Evolutionary conservation across 2,113 vertebrate genomes (phyloP), one percentile per base, ranked within the genome.

Genomic region (Saguinus imperator): DNA sequence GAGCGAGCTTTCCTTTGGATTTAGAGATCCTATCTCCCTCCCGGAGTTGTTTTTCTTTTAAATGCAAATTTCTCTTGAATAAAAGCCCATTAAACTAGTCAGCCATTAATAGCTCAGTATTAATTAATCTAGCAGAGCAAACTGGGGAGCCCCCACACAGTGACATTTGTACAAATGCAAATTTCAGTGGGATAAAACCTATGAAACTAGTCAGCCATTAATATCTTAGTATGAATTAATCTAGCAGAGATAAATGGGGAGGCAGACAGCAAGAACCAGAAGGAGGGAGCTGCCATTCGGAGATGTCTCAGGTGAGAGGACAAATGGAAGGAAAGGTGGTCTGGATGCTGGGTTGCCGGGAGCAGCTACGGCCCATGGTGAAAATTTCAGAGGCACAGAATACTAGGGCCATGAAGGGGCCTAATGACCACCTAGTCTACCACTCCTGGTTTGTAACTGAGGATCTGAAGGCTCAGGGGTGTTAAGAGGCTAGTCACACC

Each of bases 71-170:
- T 75, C 11, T 85, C 52, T 81, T 52, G 21, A 75, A 50, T 68
- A 92, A 94, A 87, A 83, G 25, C 37, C 25, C 21, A 12, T 50
- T 25, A 83, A 87, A 55, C 80, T 12, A 45, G 75, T 45, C 57
- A 94, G 48, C 58, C 86, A 89, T 90, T 70, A 86, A 66, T 25
- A 93, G 21, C 27, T 93, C 29, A 83, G 66, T 55, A 85, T 57
- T 84, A 95, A 91, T 32, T 37, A 85, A 68, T 52, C 43, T 29
- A 14, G 80, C 57, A 16, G 29, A 85, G 66, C 21, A 70, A 66
- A 75, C 0, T 52, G 45, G 66, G 37, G 83, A 55, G n/a, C 66
- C 20, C 61, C 40, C 11, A 21, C 40, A 80, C 35, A 27, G 25
- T 37, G 8, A 20, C 45, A 37, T 81, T 32, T 79, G 21, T 57